Base-by-base conservation (phyloP, 2,888 invertebrate genomes). In the Frankliniella fusca region DNA sequence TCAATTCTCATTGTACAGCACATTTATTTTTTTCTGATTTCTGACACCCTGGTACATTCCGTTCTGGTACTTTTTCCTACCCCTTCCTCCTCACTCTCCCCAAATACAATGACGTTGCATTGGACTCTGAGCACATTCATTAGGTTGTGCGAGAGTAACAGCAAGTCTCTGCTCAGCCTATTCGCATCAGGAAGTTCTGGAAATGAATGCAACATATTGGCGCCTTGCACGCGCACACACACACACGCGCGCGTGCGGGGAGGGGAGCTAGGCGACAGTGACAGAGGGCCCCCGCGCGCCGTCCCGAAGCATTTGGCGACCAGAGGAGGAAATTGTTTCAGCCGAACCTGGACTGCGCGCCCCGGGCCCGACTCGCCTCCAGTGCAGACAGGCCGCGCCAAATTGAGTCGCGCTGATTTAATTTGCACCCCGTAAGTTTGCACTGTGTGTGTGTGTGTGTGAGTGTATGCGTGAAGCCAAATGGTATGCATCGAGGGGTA, bases 351-450 rank as follows among this genome's bases (percentile, higher is more conserved):
- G 20, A 0, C 61, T 15, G 20, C n/a, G n/a, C n/a, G 20, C 18
- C 61, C 61, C n/a, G n/a, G 12, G 12, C 54, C 18, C 54, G 54
- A 7, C 54, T 9, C 54, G 54, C 3, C 54, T 18, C 54, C 18
- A 18, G 38, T 38, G 38, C 38, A 38, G n/a, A n/a, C n/a, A n/a
- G 38, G 38, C 38, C 38, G 2, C 20, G 70, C 70, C 70, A 76
- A 76, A 76, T 23, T 27, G 23, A 76, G 70, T 76, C 27, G 27
- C n/a, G 70, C 70, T 27, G 27, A 76, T 76, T 76, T 76, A 76
- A 76, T 76, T 76, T 27, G 70, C 15, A 15, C 5, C 20, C 20
- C 18, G 61, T 61, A 18, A 61, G 61, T 61, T 61, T 61, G 61
- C 61, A 18, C 15, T 12, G 15, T 15, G 18, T 15, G 61, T 61